Conservation (phyloP, 2,797 vertebrate genomes). For the Echiichthys vipera region DNA sequence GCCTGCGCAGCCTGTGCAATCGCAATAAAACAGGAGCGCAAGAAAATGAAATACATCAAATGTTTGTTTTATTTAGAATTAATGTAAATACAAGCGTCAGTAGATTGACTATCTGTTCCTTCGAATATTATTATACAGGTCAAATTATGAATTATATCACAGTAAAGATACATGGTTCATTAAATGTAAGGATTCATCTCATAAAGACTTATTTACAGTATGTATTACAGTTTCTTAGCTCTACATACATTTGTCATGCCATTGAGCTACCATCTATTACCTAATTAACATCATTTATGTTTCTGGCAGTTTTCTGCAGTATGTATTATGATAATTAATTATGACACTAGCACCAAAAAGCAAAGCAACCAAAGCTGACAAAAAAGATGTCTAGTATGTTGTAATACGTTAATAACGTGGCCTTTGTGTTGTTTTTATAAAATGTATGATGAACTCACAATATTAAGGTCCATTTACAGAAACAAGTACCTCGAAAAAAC, state of each 20-base stretch:
- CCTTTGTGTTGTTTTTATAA: conserved; percentile 5
- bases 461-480: conserved; percentile 21
- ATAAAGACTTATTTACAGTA: background rate
- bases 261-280: conserved; percentile 16
- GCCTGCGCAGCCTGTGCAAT: background rate
- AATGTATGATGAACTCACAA: conserved; percentile 32
- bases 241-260: conserved; percentile 26
- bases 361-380: background rate
- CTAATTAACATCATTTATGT: conserved; percentile 4
- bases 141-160: background rate
- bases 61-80: conserved; percentile 44
- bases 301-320: background rate
- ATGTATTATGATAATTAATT: background rate
- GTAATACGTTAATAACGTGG: conserved; percentile 5
- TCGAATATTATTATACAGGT: conserved; percentile 10
- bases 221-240: conserved; percentile 10
- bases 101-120: background rate
- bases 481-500: conserved; percentile 48
- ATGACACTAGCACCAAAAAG: background rate
- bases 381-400: background rate
- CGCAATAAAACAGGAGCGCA: conserved; percentile 26
- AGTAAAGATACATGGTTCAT: background rate
- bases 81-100: conserved; percentile 27
- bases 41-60: conserved; percentile 11
- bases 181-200: background rate